Evolutionary conservation across 2,113 vertebrate species (phyloP), one percentile per base, ranked within the genome.

Genomic region (Melanotaenia duboulayi): DNA sequence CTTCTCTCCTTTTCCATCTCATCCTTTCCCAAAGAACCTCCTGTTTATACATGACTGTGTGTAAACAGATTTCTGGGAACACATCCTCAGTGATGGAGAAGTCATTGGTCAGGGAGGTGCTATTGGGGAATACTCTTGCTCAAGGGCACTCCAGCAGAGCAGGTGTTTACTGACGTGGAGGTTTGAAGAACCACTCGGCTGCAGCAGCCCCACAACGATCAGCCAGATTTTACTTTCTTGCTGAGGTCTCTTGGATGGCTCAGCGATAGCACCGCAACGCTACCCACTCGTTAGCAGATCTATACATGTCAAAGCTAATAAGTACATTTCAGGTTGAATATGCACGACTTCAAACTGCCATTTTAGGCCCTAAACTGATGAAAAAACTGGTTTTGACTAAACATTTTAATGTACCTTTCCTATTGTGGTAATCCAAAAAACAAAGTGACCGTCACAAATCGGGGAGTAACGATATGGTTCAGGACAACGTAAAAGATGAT

Each of bases 121-220:
- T 13, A 7, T 4, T 32, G 67, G 61, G 67, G 55, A 23, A 46
- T 7, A 7, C 25, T 22, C 9, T 82, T 82, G 81, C 81, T 79
- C 74, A 85, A 86, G 82, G 81, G 51, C 83, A 81, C 86, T 81
- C 71, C 71, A 88, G 62, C 37, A 80, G 60, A 60, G 56, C 63
- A 48, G 52, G n/a, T 70, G 56, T 66, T 78, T 77, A 74, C 76
- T 84, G 66, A 75, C 73, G 61, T 66, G 62, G 55, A 69, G 22
- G 13, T 82, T 65, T 86, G 44, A 84, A 61, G 39, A n/a, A 46
- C 32, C 51, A 40, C 64, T 84, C 62, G 64, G 69, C 22, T 25
- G 9, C 63, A 7, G 64, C 67, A 76, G 13, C n/a, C 44, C 40
- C 4, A 2, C n/a, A 71, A 64, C 49, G 44, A 79, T 76, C 50